Evolutionary conservation across 2,113 vertebrate species (phyloP), one percentile per base, ranked within the genome.

Genomic region (Muscicapa adusta): DNA sequence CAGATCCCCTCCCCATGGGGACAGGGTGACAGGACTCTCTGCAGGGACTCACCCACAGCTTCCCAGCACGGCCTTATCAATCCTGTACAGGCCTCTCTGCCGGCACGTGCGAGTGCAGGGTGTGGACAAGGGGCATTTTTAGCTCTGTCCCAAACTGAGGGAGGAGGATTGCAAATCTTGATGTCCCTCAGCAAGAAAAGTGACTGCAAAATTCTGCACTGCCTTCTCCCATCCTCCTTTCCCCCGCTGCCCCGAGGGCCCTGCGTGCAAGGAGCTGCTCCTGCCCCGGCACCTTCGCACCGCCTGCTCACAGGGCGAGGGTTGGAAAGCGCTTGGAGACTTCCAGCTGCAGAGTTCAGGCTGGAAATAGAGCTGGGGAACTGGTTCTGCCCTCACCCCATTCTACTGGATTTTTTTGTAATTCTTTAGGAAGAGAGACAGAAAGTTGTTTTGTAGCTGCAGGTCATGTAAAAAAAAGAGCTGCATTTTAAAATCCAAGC

Each of bases 381-480:
- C 68, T 77, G 80, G 84, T 85, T 95, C 63, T 26, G 5, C 89
- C 89, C 72, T 74, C 34, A 8, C 77, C 51, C 61, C 43, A n/a
- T 67, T 47, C 77, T 61, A 18, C 51, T 15, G 42, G 65, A 36
- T 60, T 75, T 74, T 68, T 74, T 66, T 58, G 68, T 72, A 72
- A 56, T 89, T 89, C 75, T 54, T 79, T 36, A 53, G 50, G 67
- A 90, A 73, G 78, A 85, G 62, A 8, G 62, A 87, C 88, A 95
- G 71, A 91, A 84, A 95, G 94, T 94, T 85, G 92, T 75, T 96
- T 72, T 79, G 90, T 91, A 93, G 95, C 96, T 91, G 90, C 82
- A 19, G 95, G 88, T 73, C 88, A 95, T 82, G 71, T 57, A 85
- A 85, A 94, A 92, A 80, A 91, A 87, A 88, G 85, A 80, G 92